A percentile compares a stretch with the other conserved stretches of the same genome.
Conservation (phyloP, 1,140 invertebrate species). For the Atta colombica region DNA sequence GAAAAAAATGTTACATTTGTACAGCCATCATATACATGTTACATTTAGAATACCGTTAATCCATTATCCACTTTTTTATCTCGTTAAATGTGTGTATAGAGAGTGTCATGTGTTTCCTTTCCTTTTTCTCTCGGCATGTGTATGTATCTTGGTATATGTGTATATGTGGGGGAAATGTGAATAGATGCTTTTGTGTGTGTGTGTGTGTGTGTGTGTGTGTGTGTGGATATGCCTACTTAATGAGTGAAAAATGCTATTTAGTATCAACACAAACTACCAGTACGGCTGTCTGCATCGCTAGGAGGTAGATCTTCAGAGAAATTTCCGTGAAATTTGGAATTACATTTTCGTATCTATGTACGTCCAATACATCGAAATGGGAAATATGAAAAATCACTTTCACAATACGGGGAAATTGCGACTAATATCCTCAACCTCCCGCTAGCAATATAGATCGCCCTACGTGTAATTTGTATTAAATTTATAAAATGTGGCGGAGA, state of each 20-base stretch:
- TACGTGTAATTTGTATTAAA: constrained; percentile 62
- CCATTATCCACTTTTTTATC: constrained; percentile 81
- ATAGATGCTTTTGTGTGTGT: constrained; percentile 40
- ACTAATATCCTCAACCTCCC: constrained; percentile 30
- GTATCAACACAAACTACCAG: constrained; percentile 76
- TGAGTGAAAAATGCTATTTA: constrained; percentile 78
- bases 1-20: constrained; percentile 87
- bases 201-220: constrained; percentile 18
- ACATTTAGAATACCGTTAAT: constrained; percentile 86
- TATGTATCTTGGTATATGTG: constrained; percentile 69
- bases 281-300: constrained; percentile 68
- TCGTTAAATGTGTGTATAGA: constrained; percentile 71
- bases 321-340: constrained; percentile 20
- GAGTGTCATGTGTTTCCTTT: constrained; percentile 56
- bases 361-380: not conserved
- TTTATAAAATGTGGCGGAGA: constrained; percentile 50
- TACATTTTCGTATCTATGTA: constrained; percentile 7
- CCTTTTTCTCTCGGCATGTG: constrained; percentile 73
- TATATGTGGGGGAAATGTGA: not conserved
- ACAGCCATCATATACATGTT: constrained; percentile 86
- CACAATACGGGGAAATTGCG: not conserved
- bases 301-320: constrained; percentile 6
- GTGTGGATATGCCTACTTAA: constrained; percentile 77
- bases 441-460: constrained; percentile 70
- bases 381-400: constrained; percentile 7